Conservation (phyloP, 2,113 vertebrate genomes). For the Narcine bancroftii region DNA sequence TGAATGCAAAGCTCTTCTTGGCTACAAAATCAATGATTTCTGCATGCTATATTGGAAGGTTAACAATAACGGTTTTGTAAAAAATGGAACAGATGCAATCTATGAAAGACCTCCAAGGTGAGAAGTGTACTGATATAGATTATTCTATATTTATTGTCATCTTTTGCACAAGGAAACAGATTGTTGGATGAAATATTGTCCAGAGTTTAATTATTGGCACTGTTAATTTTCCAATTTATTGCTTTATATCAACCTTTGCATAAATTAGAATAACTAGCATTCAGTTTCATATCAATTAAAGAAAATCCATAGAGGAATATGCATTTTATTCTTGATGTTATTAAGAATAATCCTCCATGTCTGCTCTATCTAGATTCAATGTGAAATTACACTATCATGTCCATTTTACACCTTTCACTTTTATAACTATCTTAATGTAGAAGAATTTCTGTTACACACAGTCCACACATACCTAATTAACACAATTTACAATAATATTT, state of each 20-base stretch:
- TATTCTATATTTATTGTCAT: background rate
- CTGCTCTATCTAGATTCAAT: background rate
- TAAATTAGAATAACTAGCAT: background rate
- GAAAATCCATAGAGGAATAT: background rate
- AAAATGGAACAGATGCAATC: background rate
- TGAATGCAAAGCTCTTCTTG: conserved; percentile 26
- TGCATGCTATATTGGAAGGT: background rate
- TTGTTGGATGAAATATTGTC: background rate
- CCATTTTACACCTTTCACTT: background rate
- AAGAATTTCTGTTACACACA: background rate
- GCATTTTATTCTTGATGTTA: background rate
- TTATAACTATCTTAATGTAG: background rate
- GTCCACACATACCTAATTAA: background rate
- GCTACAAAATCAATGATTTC: background rate
- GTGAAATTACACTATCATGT: background rate
- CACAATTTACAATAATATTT: background rate
- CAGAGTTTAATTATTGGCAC: background rate
- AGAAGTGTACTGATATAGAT: background rate
- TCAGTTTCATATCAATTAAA: background rate
- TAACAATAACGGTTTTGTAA: background rate
- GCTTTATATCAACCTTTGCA: background rate
- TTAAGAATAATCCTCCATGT: background rate
- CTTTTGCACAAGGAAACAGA: background rate
- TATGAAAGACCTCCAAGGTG: background rate
- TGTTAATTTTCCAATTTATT: background rate